Base-by-base conservation (phyloP, 1,140 invertebrate species). In the Halesus radiatus region DNA sequence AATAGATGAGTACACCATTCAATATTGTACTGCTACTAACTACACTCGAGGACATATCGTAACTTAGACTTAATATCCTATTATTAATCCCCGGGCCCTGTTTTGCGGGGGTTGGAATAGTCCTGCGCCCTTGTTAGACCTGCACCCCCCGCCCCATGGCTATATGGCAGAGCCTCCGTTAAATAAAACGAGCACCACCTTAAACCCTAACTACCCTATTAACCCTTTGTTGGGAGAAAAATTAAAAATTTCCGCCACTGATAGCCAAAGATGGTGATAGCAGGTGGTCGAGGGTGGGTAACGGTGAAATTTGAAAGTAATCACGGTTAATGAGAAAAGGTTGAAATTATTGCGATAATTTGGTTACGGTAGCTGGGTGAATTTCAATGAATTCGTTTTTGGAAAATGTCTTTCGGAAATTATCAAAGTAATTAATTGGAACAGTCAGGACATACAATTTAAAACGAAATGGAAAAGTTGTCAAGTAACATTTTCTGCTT, bases 1-100 rank as follows among this genome's bases (percentile, higher is more conserved):
- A 45, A 45, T 45, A 45, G 37, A 45, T 13, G 37, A 76, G 75
- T 78, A 81, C 78, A 75, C 76, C 54, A 74, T 82, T 82, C 72
- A 70, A 72, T 79, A 77, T 66, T 64, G 68, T 22, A 66, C 75
- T 68, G 78, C 78, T 70, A 78, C 79, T 82, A 83, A 80, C 74
- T 80, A 78, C 80, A 80, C 81, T 81, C 79, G 82, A 84, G 82
- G 80, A 81, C 82, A 84, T 84, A 84, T 84, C 82, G 82, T 84
- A 84, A 84, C 79, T 84, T 76, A 84, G 80, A 80, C 82, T 84
- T 84, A 84, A 84, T 84, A 84, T 84, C 82, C 82, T 80, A n/a
- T 84, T 84, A 84, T 84, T 83, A 84, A 84, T 84, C 82, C 82
- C 80, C 73, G 37, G 70, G 73, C 74, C 81, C 78, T 52, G 20